Conservation (phyloP, 2,888 invertebrate species). For the Pachymerium ferrugineum region DNA sequence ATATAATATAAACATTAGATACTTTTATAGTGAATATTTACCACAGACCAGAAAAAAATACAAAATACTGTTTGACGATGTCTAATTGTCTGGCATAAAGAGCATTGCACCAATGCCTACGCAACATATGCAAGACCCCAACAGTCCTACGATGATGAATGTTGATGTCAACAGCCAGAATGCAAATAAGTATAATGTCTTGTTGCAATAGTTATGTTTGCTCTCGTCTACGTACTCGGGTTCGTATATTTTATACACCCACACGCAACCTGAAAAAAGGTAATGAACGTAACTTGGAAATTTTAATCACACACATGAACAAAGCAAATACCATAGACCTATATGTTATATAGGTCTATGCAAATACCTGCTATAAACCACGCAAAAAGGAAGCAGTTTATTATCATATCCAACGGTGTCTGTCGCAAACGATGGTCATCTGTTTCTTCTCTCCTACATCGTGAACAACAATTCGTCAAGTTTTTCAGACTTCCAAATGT, state of each 20-base stretch:
- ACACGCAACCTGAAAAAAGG: conserved; percentile 57
- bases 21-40: not conserved
- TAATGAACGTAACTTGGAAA: too few species aligned
- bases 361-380: conserved; percentile 68
- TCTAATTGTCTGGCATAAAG: conserved; percentile 43
- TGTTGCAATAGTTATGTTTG: conserved; percentile 56
- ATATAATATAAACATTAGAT: too few species aligned
- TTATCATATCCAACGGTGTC: conserved; percentile 47
- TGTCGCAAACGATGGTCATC: conserved; percentile 54
- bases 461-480: conserved; percentile 55
- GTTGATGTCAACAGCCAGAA: conserved; percentile 63
- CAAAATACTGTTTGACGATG: not conserved
- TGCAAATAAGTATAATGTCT: conserved; percentile 62
- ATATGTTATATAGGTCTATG: too few species aligned
- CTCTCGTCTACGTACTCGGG: conserved; percentile 54
- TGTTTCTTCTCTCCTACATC: conserved; percentile 54
- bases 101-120: conserved; percentile 54
- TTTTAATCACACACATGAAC: too few species aligned
- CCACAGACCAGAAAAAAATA: not conserved
- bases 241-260: conserved; percentile 62
- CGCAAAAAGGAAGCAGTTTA: conserved; percentile 61
- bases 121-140: conserved; percentile 55
- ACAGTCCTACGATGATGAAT: conserved; percentile 56
- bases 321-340: too few species aligned
- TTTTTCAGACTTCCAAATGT: conserved; percentile 61